Percentiles rank a stretch among this genome's conserved stretches.
These are phyloP conservation scores for Loriculus beryllinus DNA, from an alignment of 2,797 vertebrate genomes.

Conservation along the genomic window DNA sequence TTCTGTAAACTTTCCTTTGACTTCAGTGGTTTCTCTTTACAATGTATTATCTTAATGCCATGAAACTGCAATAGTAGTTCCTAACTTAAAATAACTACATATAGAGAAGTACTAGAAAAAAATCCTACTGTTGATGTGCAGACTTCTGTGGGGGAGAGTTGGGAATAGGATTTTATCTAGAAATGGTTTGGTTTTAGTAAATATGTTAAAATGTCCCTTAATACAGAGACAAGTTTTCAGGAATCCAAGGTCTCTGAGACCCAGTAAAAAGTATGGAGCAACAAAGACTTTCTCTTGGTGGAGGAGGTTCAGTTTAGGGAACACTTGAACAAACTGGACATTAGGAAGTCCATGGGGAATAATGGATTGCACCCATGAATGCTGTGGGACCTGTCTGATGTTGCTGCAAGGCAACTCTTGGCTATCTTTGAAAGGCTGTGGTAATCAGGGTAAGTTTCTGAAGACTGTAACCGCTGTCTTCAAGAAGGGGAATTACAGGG, in stretches of 20 bases:
- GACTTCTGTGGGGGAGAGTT: background rate
- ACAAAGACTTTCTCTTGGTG: background rate
- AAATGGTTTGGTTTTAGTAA: background rate
- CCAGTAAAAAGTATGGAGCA: background rate
- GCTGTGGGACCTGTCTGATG: background rate
- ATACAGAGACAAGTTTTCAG: background rate
- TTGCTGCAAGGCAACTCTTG: background rate
- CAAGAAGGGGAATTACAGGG: background rate
- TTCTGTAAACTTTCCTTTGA: background rate
- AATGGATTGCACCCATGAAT: rapidly evolving
- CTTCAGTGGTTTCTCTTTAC: background rate
- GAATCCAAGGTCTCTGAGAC: background rate
- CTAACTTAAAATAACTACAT: background rate
- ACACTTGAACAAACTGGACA: background rate
- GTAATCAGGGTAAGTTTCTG: background rate
- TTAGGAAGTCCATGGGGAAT: background rate
- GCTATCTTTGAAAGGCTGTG: background rate
- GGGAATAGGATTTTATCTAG: background rate
- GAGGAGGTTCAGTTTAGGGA: background rate
- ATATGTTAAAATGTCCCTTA: background rate
- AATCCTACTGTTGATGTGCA: background rate
- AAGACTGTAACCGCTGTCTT: background rate
- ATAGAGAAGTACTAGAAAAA: background rate
- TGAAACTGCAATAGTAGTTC: background rate
- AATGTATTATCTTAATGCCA: background rate